phyloP scores from a whole-genome alignment of 2,797 vertebrate species.

The Esox masquinongy region DNA sequence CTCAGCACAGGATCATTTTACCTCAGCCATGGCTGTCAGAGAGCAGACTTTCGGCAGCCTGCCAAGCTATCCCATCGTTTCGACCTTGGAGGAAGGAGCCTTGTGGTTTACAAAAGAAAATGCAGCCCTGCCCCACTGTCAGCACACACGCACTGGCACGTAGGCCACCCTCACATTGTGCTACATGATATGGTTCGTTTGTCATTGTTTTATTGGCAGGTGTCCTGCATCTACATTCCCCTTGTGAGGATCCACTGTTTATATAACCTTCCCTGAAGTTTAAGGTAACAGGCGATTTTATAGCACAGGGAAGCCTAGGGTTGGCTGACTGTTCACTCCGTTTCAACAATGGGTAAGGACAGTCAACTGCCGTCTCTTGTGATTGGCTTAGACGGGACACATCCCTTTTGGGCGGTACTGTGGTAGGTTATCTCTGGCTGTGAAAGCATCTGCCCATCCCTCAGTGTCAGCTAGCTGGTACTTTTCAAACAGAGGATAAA shows the following conservation, averaged over 20 bases:
- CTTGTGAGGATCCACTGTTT: background rate
- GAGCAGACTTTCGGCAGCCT: background rate
- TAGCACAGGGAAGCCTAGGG: background rate
- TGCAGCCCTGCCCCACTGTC: background rate
- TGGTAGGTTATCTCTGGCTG: background rate
- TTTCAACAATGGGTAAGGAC: background rate
- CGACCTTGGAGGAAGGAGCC: constrained; percentile 11
- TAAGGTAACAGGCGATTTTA: background rate
- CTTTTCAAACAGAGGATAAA: background rate
- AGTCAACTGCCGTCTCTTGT: background rate
- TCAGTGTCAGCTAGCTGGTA: background rate
- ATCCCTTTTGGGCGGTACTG: background rate
- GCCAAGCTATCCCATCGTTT: constrained; percentile 2
- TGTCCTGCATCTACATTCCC: background rate
- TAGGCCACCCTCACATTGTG: background rate
- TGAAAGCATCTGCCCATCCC: background rate
- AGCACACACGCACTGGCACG: background rate
- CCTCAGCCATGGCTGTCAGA: background rate
- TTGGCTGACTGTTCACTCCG: background rate
- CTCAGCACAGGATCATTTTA: background rate
- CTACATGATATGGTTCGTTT: background rate
- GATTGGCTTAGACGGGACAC: background rate
- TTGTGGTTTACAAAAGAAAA: constrained; percentile 3
- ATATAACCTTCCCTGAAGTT: background rate
- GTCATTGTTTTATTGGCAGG: background rate